Evolutionary conservation across 1,140 invertebrate genomes (phyloP), one percentile per base, ranked within the genome.

Genomic region (Diorhabda sublineata): DNA sequence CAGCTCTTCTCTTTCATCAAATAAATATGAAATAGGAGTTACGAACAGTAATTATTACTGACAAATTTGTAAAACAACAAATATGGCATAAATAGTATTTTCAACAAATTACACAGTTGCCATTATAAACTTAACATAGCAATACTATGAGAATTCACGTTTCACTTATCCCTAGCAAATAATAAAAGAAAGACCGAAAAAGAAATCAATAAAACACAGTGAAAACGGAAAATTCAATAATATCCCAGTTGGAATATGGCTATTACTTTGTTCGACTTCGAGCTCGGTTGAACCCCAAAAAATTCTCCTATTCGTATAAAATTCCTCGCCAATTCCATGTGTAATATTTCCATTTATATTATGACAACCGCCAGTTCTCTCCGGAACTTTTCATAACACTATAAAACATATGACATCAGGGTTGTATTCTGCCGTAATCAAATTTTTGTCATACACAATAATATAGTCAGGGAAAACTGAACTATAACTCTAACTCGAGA

Each of bases 301-400:
- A 52, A 52, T 52, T 52, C 47, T n/a, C 47, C 6, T 52, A 52
- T 52, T 52, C 47, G 47, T 52, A 52, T 52, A 52, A 52, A 52
- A 52, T 52, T 52, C 47, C 47, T 52, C 47, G 47, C 47, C 47
- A 2, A 52, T 52, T 52, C 47, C 47, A 52, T 52, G 47, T 52
- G 47, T 52, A 52, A 52, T 52, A 52, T 52, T 52, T 52, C 47
- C 47, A 52, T 52, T 52, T 52, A 52, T 52, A 52, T 52, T 52
- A 52, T 52, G 47, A 52, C 47, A 52, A 52, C 47, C 47, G 47
- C 47, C 47, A 9, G 47, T n/a, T 52, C 47, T 52, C 47, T 52
- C 47, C n/a, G 47, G 47, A 52, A 52, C 47, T 52, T 52, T 52
- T 52, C 47, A 6, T 52, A 52, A 52, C 47, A 52, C 47, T 52